Conservation (phyloP, 2,888 invertebrate species). For the Gandaritis pyraliata region DNA sequence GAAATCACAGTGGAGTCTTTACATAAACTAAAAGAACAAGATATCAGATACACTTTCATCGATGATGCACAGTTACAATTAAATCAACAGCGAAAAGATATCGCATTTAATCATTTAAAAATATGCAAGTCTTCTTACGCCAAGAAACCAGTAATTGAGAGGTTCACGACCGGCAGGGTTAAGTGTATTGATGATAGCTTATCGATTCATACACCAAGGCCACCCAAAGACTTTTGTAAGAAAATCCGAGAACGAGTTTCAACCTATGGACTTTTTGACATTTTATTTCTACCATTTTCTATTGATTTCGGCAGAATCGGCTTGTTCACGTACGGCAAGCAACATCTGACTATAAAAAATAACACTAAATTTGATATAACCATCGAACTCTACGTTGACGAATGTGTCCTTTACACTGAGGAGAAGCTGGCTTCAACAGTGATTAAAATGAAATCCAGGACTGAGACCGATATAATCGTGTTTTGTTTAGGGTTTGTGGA, state of each 20-base stretch:
- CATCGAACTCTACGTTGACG: constrained; percentile 55
- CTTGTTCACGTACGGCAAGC: constrained; percentile 60
- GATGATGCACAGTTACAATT: constrained; percentile 54
- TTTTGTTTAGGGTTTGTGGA: constrained; percentile 58
- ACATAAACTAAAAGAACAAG: constrained; percentile 63
- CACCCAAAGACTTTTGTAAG: constrained; percentile 57
- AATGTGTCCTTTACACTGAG: constrained; percentile 59
- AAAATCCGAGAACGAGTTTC: constrained; percentile 43
- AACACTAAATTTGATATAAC: constrained; percentile 59
- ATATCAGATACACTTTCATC: constrained; percentile 61
- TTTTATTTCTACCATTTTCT: constrained; percentile 58
- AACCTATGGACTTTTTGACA: constrained; percentile 61
- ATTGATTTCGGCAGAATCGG: constrained; percentile 71
- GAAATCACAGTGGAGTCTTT: constrained; percentile 59
- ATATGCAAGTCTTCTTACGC: constrained; percentile 50
- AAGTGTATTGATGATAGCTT: constrained; percentile 49
- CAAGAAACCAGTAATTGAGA: constrained; percentile 50
- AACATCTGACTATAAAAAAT: constrained; percentile 62
- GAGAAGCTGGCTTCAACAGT: constrained; percentile 49
- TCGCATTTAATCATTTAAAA: constrained; percentile 54
- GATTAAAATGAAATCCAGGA: constrained; percentile 57
- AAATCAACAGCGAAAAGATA: constrained; percentile 49
- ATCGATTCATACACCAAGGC: constrained; percentile 36
- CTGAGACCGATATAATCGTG: constrained; percentile 52
- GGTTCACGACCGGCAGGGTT: constrained; percentile 51